phyloP scores from a whole-genome alignment of 2,888 invertebrate species.

The Parnassius smintheus region DNA sequence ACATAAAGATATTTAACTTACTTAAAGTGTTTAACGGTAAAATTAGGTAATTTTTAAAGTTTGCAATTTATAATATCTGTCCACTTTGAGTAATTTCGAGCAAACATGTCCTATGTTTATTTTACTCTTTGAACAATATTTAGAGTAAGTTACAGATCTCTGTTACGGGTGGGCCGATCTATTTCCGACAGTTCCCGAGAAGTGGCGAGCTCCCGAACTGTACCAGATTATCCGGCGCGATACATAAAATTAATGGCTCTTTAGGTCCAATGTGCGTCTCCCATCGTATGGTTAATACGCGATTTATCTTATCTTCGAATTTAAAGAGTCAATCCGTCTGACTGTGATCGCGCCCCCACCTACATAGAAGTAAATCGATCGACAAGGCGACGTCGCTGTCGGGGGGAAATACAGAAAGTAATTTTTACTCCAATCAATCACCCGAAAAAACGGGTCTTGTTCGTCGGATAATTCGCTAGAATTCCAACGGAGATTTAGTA shows the following conservation, averaged over 20 bases:
- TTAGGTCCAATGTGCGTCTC: constrained; percentile 42
- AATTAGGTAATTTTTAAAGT: too few species aligned
- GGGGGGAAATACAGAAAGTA: constrained; percentile 66
- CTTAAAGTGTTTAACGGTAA: too few species aligned
- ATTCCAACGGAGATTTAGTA: constrained; percentile 77
- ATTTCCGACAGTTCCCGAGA: constrained; percentile 63
- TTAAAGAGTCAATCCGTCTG: constrained; percentile 50
- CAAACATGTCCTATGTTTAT: too few species aligned
- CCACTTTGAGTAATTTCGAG: too few species aligned
- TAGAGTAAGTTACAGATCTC: constrained; percentile 26
- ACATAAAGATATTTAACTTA: too few species aligned
- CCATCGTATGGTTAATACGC: constrained; percentile 45
- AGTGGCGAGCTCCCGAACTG: constrained; percentile 43
- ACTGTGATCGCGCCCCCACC: constrained; percentile 34
- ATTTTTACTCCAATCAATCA: constrained; percentile 79
- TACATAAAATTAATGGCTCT: constrained; percentile 60
- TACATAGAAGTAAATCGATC: constrained; percentile 47
- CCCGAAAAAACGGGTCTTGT: constrained; percentile 68
- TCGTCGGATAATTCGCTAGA: constrained; percentile 77
- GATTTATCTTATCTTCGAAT: constrained; percentile 43
- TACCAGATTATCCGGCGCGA: constrained; percentile 57
- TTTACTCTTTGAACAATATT: too few species aligned
- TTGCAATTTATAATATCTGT: too few species aligned
- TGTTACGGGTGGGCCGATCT: constrained; percentile 60
- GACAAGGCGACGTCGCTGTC: constrained; percentile 40